Conservation (phyloP, 2,113 vertebrate genomes). For the Leucosticte australis region DNA sequence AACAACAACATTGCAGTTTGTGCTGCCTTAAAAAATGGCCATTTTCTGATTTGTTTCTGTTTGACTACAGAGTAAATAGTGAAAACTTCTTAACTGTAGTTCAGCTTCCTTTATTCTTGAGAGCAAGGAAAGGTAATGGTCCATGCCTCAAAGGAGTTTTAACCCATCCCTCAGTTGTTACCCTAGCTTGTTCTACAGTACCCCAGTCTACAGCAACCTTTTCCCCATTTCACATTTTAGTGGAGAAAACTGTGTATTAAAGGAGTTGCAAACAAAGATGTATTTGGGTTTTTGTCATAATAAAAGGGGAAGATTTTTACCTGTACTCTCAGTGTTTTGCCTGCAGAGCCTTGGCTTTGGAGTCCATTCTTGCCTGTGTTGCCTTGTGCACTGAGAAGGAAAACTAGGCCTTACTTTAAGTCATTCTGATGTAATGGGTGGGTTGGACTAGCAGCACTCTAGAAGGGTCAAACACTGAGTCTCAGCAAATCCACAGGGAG, state of each 20-base stretch:
- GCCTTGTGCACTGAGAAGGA: neutral
- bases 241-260: neutral
- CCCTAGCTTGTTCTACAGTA: neutral
- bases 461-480: neutral
- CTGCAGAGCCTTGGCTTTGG: neutral
- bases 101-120: neutral
- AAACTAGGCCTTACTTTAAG: neutral
- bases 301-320: neutral
- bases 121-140: neutral
- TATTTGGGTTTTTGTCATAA: neutral
- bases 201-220: neutral
- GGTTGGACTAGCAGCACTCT: neutral
- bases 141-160: neutral
- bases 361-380: neutral
- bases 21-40: neutral
- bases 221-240: neutral
- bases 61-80: neutral
- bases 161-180: neutral
- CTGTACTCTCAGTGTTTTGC: neutral
- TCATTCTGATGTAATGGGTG: neutral
- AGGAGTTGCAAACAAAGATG: neutral
- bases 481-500: neutral
- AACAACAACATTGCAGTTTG: neutral
- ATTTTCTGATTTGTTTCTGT: neutral
- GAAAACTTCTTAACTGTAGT: neutral